Evolutionary conservation across 2,113 vertebrate species (phyloP).

Genomic region (Meles meles): DNA sequence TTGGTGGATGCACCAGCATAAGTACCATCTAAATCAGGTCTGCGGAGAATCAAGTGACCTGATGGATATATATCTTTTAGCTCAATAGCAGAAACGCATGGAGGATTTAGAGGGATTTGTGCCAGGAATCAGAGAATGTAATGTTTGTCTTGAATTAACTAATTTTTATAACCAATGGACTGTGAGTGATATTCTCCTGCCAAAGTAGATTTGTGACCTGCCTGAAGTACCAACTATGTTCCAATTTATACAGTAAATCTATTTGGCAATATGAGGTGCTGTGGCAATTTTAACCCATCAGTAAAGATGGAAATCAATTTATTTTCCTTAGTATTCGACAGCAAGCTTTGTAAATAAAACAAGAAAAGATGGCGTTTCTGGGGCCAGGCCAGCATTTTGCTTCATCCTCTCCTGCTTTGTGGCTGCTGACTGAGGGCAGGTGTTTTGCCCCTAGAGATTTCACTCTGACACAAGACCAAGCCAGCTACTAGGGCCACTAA

Average conservation of each 20-base stretch:
- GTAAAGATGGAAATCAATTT: constrained; percentile 74
- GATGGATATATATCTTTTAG: constrained; percentile 69
- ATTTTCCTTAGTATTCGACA: constrained; percentile 64
- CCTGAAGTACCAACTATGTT: constrained; percentile 81
- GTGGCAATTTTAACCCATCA: constrained; percentile 78
- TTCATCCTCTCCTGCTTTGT: background rate
- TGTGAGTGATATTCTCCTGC: constrained; percentile 78
- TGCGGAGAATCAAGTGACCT: constrained; percentile 59
- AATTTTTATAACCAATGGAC: constrained; percentile 82
- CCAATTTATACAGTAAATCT: constrained; percentile 77
- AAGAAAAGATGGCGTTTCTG: constrained; percentile 6
- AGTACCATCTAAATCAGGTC: constrained; percentile 79
- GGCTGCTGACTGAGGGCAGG: background rate
- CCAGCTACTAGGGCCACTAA: background rate
- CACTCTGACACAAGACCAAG: background rate
- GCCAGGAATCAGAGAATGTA: constrained; percentile 68
- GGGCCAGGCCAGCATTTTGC: constrained; percentile 8
- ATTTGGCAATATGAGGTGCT: constrained; percentile 76
- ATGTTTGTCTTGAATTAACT: constrained; percentile 83
- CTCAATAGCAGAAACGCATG: constrained; percentile 56
- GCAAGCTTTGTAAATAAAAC: constrained; percentile 72
- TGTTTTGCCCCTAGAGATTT: background rate
- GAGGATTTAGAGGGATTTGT: constrained; percentile 74
- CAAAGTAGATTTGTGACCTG: constrained; percentile 79
- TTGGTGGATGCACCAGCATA: constrained; percentile 58